Conservation (phyloP, 2,888 invertebrate genomes). For the Petrolisthes cinctipes region DNA sequence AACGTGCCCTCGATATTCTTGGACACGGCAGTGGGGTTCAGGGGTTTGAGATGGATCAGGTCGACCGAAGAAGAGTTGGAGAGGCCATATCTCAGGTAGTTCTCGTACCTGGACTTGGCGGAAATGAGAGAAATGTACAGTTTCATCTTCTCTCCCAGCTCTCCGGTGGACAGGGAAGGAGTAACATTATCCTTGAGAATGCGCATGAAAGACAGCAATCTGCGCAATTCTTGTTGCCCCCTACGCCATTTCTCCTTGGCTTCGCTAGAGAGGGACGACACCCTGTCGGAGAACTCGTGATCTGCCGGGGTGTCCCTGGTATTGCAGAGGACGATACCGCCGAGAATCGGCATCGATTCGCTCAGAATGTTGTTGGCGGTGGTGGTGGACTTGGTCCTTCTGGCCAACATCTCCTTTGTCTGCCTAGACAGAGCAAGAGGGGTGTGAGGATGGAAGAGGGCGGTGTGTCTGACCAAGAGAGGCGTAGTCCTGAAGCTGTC, state of each 20-base stretch:
- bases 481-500: neutral
- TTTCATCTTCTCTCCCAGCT: neutral
- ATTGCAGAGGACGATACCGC: neutral
- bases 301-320: neutral
- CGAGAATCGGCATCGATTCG: neutral
- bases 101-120: neutral
- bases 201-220: neutral
- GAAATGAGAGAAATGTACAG: neutral
- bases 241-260: too few relatives aligned
- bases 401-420: neutral
- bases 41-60: conserved; percentile 11
- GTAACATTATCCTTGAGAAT: neutral
- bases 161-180: neutral
- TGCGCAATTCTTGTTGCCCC: too few relatives aligned
- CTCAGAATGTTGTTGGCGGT: neutral
- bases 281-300: neutral
- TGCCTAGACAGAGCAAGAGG: neutral
- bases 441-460: neutral
- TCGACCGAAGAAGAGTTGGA: neutral
- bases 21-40: neutral
- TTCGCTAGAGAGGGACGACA: too few relatives aligned
- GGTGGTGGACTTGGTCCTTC: neutral
- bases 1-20: conserved; percentile 6
- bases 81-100: neutral
- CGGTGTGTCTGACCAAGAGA: neutral